Percentiles rank a stretch among this genome's conserved stretches.
Conservation (phyloP, 2,113 vertebrate species). For the Beaufortia kweichowensis region DNA sequence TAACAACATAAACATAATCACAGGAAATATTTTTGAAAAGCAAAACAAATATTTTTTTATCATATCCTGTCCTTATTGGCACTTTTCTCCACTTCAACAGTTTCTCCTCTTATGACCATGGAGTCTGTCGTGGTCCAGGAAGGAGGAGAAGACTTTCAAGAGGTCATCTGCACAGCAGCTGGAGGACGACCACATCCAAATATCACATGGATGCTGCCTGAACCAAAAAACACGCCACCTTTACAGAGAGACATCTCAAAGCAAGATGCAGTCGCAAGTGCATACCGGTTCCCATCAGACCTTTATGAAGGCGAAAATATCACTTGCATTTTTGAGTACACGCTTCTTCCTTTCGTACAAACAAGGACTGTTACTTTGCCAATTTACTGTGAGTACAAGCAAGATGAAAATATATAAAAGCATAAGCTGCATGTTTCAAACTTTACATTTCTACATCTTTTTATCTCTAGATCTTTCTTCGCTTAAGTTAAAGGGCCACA, state of each 20-base stretch:
- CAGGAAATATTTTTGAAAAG: too few species aligned
- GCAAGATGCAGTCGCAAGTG: conserved; percentile 48
- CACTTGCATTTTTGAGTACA: conserved; percentile 68
- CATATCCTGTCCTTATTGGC: conserved; percentile 56
- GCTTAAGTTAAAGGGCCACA: conserved; percentile 41
- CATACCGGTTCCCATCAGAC: conserved; percentile 51
- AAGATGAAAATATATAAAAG: neutral
- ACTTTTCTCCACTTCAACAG: conserved; percentile 58
- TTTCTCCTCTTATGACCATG: conserved; percentile 65
- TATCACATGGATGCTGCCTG: conserved; percentile 63
- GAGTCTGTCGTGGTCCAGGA: conserved; percentile 58
- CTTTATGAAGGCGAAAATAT: conserved; percentile 58
- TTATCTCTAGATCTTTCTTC: conserved; percentile 62
- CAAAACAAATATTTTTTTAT: neutral
- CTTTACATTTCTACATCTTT: neutral
- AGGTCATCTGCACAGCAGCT: conserved; percentile 68
- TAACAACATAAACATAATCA: too few species aligned
- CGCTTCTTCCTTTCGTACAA: conserved; percentile 54
- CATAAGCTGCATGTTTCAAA: neutral
- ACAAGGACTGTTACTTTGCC: conserved; percentile 58
- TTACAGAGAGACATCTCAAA: conserved; percentile 26
- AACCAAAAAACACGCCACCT: conserved; percentile 19
- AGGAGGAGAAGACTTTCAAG: conserved; percentile 60
- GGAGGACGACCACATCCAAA: conserved; percentile 68
- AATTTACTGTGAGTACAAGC: conserved; percentile 65